phyloP scores from a whole-genome alignment of 2,113 vertebrate species.

The Podiceps cristatus region DNA sequence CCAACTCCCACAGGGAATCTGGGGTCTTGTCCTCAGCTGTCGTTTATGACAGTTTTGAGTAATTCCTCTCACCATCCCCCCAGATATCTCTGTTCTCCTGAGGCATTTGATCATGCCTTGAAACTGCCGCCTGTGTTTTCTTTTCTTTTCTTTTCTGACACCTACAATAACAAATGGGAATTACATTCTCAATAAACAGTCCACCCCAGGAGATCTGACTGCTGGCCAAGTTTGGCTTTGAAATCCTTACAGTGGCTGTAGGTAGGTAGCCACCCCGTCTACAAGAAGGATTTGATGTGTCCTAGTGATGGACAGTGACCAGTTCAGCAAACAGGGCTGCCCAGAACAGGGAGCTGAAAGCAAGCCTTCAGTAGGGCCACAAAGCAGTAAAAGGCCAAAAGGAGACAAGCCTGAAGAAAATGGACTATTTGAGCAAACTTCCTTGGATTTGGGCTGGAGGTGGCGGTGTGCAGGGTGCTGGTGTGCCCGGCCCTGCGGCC shows the following conservation, averaged over 20 bases:
- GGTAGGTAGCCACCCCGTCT: not conserved
- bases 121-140: not conserved
- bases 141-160: not conserved
- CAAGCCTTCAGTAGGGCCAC: not conserved
- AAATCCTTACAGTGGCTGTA: not conserved
- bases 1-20: not conserved
- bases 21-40: not conserved
- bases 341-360: not conserved
- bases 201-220: not conserved
- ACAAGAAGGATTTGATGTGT: rapidly evolving
- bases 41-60: not conserved
- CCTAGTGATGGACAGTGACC: not conserved
- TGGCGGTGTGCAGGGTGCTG: not conserved
- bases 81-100: not conserved
- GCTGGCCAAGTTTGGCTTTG: not conserved
- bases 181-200: not conserved
- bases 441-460: not conserved
- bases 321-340: not conserved
- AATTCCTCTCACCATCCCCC: not conserved
- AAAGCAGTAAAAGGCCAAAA: not conserved
- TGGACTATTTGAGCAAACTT: not conserved
- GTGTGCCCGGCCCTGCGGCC: not conserved
- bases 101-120: not conserved
- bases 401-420: not conserved
- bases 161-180: not conserved